Conservation (phyloP, 1,140 invertebrate genomes). For the Nephotettix cincticeps region DNA sequence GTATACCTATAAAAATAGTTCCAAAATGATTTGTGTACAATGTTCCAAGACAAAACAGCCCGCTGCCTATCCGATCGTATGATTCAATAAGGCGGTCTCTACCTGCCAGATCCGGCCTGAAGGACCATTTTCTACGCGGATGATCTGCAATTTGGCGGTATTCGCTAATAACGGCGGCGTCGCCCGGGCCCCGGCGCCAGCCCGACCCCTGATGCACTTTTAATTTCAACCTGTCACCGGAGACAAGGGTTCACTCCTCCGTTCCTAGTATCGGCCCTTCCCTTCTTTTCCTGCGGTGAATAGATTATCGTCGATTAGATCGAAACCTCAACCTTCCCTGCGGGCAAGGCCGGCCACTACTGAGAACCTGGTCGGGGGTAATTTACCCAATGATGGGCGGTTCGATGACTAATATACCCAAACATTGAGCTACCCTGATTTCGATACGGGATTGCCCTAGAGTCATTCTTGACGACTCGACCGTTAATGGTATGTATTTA, state of each 20-base stretch:
- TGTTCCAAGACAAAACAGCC: no score
- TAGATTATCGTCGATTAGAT: conserved; percentile 15
- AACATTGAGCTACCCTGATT: no score
- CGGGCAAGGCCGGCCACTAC: background rate
- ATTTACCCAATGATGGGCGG: no score
- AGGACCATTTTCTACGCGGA: conserved; percentile 2
- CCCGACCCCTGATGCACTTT: conserved; percentile 13
- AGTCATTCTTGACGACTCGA: no score
- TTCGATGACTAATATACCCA: no score
- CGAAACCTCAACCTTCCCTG: background rate
- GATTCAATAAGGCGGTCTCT: background rate
- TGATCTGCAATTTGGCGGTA: conserved; percentile 22
- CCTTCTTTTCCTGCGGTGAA: background rate
- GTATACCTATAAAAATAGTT: no score
- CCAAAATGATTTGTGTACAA: no score
- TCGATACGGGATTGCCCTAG: no score
- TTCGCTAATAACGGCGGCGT: conserved; percentile 14
- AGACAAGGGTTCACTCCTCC: background rate
- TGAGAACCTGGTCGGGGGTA: background rate
- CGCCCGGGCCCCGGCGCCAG: background rate
- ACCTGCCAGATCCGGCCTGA: background rate
- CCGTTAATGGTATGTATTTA: no score
- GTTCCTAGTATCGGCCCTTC: conserved; percentile 5
- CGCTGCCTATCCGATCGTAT: no score
- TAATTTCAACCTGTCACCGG: conserved; percentile 8